Evolutionary conservation across 2,113 vertebrate species (phyloP).

Genomic region (Isichthys henryi): DNA sequence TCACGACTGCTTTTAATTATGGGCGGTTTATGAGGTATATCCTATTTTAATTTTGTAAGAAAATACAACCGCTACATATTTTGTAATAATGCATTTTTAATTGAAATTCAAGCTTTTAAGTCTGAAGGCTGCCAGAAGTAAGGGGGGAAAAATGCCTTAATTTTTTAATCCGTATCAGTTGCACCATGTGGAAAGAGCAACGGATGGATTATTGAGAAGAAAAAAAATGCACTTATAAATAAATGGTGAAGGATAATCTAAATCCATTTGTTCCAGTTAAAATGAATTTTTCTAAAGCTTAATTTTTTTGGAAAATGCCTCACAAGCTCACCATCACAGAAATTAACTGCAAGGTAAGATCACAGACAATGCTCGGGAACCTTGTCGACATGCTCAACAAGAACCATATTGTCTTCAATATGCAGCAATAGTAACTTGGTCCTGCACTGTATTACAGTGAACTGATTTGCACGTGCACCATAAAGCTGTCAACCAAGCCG

Average conservation of each 20-base stretch:
- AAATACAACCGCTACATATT: slow-evolving; percentile 44
- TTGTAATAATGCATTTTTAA: slow-evolving; percentile 45
- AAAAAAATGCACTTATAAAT: slow-evolving; percentile 33
- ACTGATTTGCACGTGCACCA: background rate
- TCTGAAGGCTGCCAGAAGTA: slow-evolving; percentile 51
- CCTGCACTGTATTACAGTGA: background rate
- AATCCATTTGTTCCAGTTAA: slow-evolving; percentile 47
- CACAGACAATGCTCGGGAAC: background rate
- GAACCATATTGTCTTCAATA: background rate
- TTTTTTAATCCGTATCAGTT: slow-evolving; percentile 63
- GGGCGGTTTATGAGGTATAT: slow-evolving; percentile 39
- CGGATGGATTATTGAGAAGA: slow-evolving; percentile 47
- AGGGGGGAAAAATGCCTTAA: slow-evolving; percentile 55
- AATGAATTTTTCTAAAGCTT: slow-evolving; percentile 46
- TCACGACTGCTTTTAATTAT: slow-evolving; percentile 36
- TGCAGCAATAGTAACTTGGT: background rate
- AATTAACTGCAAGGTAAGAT: background rate
- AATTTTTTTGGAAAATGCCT: slow-evolving; percentile 17
- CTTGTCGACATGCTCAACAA: background rate
- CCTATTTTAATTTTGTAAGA: slow-evolving; percentile 44
- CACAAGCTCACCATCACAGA: background rate
- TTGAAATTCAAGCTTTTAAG: slow-evolving; percentile 48
- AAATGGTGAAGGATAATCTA: slow-evolving; percentile 43
- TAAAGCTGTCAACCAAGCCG: background rate
- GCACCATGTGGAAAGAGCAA: slow-evolving; percentile 57